These are phyloP conservation scores for Eueremaeus valkanovi DNA, from an alignment of 2,888 invertebrate genomes.

Conservation along the genomic window DNA sequence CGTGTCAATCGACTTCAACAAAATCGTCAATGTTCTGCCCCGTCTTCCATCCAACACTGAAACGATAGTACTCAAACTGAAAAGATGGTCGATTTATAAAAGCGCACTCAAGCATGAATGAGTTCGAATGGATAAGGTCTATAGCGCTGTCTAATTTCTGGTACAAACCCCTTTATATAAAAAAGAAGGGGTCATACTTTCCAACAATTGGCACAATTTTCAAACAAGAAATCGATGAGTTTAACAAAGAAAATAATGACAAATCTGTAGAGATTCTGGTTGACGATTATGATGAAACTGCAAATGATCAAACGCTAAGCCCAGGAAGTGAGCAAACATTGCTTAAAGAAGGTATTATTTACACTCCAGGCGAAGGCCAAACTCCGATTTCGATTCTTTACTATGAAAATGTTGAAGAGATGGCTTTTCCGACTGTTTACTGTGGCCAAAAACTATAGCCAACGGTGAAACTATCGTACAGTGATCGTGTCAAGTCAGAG, in stretches of 20 bases:
- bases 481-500: background rate
- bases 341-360: conserved; percentile 13
- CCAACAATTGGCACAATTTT: background rate
- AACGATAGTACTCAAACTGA: background rate
- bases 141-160: background rate
- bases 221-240: no score
- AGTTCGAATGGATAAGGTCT: background rate
- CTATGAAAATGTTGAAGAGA: conserved; percentile 46
- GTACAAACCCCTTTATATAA: background rate
- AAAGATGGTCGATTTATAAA: background rate
- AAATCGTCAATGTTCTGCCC: background rate
- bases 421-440: background rate
- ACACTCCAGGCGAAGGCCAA: conserved; percentile 49
- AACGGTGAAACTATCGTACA: background rate
- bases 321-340: conserved; percentile 37
- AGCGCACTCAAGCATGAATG: background rate
- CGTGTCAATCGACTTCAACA: conserved; percentile 46
- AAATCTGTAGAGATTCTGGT: conserved; percentile 27
- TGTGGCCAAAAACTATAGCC: background rate
- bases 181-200: background rate
- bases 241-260: conserved; percentile 36
- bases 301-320: conserved; percentile 42
- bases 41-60: no score
- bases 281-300: conserved; percentile 49
- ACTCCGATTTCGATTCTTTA: conserved; percentile 48